These are phyloP conservation scores for Phrynocephalus vlangalii DNA, from an alignment of 2,797 vertebrate species.

Conservation along the genomic window DNA sequence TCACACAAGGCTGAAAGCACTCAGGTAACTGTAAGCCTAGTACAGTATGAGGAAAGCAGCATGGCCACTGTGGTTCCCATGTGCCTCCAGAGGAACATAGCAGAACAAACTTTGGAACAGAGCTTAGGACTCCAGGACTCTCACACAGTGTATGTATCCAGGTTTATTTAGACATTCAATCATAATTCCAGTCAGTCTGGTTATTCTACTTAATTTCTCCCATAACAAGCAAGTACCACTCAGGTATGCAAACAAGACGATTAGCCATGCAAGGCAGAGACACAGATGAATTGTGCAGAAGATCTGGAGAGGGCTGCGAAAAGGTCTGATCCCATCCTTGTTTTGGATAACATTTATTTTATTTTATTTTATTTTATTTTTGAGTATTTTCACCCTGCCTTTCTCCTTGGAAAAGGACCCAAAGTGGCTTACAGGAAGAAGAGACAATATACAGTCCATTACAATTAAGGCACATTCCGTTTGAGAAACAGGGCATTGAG, in stretches of 20 bases:
- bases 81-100: not conserved
- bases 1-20: not conserved
- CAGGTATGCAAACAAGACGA: not conserved
- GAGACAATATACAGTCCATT: too few relatives aligned
- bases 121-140: not conserved
- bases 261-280: not conserved
- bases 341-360: not conserved
- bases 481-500: too few relatives aligned
- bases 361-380: too few relatives aligned
- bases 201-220: slow-evolving; percentile 4
- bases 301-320: not conserved
- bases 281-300: not conserved
- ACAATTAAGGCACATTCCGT: too few relatives aligned
- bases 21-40: not conserved
- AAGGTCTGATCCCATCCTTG: not conserved
- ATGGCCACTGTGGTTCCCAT: not conserved
- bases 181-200: not conserved
- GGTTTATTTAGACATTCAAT: not conserved
- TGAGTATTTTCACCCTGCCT: too few relatives aligned
- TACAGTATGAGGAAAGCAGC: not conserved
- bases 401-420: too few relatives aligned
- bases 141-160: not conserved
- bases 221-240: not conserved
- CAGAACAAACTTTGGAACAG: not conserved
- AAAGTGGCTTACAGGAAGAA: too few relatives aligned